These are phyloP conservation scores for Oscheius sp. DNA, from an alignment of 2,888 invertebrate species.

Conservation along the genomic window DNA sequence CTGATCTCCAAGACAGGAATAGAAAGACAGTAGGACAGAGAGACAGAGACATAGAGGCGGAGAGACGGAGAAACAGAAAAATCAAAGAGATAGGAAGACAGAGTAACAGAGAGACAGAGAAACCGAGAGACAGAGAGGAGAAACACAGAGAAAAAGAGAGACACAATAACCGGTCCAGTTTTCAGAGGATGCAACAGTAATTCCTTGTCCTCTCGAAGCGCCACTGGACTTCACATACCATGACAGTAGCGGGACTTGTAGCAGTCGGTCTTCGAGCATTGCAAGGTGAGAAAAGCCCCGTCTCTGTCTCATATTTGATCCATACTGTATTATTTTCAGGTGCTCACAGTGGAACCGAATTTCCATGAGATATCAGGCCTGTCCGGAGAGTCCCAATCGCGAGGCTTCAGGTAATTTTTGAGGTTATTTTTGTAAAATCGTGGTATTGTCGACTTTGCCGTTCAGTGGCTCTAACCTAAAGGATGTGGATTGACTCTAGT, in stretches of 20 bases:
- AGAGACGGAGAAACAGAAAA: too few species aligned
- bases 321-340: conserved; percentile 25
- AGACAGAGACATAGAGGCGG: too few species aligned
- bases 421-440: too few species aligned
- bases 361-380: conserved; percentile 51
- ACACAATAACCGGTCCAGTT: background rate
- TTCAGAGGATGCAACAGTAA: conserved; percentile 49
- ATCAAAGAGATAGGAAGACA: too few species aligned
- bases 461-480: too few species aligned
- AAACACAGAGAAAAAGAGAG: background rate
- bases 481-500: too few species aligned
- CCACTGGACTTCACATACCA: conserved; percentile 55
- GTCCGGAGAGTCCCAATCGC: conserved; percentile 53
- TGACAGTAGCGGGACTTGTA: conserved; percentile 48
- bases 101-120: too few species aligned
- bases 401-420: conserved; percentile 42
- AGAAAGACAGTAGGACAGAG: too few species aligned
- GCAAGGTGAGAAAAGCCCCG: conserved; percentile 24
- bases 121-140: too few species aligned
- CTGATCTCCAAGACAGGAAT: background rate
- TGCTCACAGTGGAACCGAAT: conserved; percentile 54
- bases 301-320: background rate
- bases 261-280: conserved; percentile 48
- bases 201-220: conserved; percentile 50
- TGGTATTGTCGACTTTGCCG: too few species aligned